A percentile compares a stretch with the other conserved stretches of the same genome.
These are phyloP conservation scores for Apostichopus leukothele DNA, from an alignment of 53 echinoderm and acorn worm species.

Conservation along the genomic window DNA sequence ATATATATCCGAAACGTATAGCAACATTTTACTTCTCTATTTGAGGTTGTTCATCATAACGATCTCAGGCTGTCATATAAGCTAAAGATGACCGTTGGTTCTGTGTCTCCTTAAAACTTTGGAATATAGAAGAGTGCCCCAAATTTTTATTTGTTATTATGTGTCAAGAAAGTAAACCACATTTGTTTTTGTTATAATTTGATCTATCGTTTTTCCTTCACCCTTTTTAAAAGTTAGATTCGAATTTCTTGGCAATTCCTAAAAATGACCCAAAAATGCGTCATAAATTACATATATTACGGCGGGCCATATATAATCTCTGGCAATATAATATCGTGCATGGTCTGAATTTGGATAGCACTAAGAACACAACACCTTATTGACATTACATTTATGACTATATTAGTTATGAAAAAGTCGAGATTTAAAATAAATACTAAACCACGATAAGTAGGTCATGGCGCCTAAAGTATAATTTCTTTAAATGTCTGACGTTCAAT, in stretches of 20 bases:
- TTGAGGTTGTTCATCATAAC: too few species aligned
- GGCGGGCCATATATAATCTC: not conserved
- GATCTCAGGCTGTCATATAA: too few species aligned
- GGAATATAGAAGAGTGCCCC: too few species aligned
- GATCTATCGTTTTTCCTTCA: not conserved
- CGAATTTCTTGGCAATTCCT: not conserved
- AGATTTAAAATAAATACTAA: slow-evolving; percentile 7
- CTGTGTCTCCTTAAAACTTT: too few species aligned
- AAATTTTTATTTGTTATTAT: too few species aligned
- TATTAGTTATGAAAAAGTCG: not conserved
- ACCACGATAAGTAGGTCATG: slow-evolving; percentile 30
- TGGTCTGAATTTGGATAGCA: not conserved
- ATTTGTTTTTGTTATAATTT: not conserved
- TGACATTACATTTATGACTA: not conserved
- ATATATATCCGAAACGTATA: too few species aligned
- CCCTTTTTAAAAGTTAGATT: not conserved
- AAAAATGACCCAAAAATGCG: not conserved
- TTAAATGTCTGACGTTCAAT: not conserved
- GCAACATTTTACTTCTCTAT: too few species aligned
- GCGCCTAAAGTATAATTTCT: slow-evolving; percentile 22
- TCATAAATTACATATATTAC: not conserved
- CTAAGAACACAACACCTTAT: not conserved
- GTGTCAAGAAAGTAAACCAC: too few species aligned
- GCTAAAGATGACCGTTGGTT: too few species aligned
- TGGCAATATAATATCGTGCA: not conserved